Percentiles rank a stretch among this genome's conserved stretches.
Evolutionary conservation across 2,888 invertebrate species (phyloP).

Genomic region (Drosophila limbata): DNA sequence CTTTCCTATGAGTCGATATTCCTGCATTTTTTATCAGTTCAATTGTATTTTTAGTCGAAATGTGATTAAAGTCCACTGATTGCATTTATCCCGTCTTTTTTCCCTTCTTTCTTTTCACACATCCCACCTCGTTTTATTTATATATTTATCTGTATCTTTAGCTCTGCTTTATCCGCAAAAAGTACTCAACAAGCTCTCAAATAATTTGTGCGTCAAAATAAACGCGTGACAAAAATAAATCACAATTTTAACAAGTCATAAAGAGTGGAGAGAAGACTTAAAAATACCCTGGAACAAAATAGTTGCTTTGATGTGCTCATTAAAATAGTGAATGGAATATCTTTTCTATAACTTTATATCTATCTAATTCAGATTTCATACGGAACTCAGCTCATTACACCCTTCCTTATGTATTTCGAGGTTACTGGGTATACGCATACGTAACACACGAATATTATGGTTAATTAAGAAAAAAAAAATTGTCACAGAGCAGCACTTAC

Average conservation of each 20-base stretch:
- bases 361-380: background rate
- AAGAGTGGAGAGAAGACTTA: background rate
- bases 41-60: constrained; percentile 3
- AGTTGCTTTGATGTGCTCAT: background rate
- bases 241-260: constrained; percentile 46
- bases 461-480: constrained; percentile 63
- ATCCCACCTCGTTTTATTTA: background rate
- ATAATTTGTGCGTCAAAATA: constrained; percentile 56
- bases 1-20: constrained; percentile 15
- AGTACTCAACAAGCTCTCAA: constrained; percentile 34
- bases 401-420: accelerated
- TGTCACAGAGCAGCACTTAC: constrained; percentile 43
- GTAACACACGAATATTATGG: constrained; percentile 63
- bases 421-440: constrained; percentile 54
- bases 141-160: constrained; percentile 5
- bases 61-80: constrained; percentile 11
- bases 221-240: constrained; percentile 74
- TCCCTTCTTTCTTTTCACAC: background rate
- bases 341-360: background rate
- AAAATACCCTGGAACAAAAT: background rate
- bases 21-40: constrained; percentile 11
- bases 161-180: constrained; percentile 19
- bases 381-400: background rate
- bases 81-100: background rate
- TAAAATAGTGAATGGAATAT: background rate